phyloP scores from a whole-genome alignment of 2,113 vertebrate genomes.

The Brachionichthys hirsutus region DNA sequence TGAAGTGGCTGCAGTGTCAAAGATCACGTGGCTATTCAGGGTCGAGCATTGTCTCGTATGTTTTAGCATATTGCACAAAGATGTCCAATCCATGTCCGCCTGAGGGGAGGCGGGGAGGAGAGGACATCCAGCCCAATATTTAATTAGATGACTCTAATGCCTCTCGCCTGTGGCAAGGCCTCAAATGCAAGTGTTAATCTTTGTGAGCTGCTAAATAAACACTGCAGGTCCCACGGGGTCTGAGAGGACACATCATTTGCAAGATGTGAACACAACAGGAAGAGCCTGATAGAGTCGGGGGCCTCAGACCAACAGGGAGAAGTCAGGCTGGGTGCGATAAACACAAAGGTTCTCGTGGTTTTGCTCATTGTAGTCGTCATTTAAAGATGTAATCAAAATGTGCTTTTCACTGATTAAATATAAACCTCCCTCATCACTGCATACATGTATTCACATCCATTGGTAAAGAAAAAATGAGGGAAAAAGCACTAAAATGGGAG shows the following conservation, averaged over 20 bases:
- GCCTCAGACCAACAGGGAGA: constrained; percentile 2
- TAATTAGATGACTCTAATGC: constrained; percentile 93
- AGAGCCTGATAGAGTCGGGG: constrained; percentile 2
- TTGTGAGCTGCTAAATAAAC: constrained; percentile 91
- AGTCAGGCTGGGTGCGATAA: not conserved
- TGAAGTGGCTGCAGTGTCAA: constrained; percentile 59
- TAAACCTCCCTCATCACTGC: not conserved
- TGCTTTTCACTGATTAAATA: not conserved
- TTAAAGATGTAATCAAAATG: not conserved
- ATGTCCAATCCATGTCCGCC: constrained; percentile 71
- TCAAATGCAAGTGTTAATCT: constrained; percentile 80
- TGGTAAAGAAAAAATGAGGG: constrained; percentile 1
- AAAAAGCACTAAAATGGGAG: too few relatives aligned
- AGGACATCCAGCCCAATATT: constrained; percentile 78
- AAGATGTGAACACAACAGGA: constrained; percentile 71
- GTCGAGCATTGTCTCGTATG: constrained; percentile 53
- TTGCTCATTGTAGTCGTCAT: constrained; percentile 1
- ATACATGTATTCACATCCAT: constrained; percentile 2
- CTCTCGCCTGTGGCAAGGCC: constrained; percentile 73
- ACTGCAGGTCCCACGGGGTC: constrained; percentile 86
- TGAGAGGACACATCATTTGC: constrained; percentile 84
- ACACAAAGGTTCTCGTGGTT: not conserved
- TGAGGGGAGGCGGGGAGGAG: constrained; percentile 80
- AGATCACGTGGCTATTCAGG: constrained; percentile 59
- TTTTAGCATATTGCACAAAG: constrained; percentile 72